Evolutionary conservation across 2,888 invertebrate species (phyloP), one percentile per base, ranked within the genome.

Genomic region (Campaea margaritaria): DNA sequence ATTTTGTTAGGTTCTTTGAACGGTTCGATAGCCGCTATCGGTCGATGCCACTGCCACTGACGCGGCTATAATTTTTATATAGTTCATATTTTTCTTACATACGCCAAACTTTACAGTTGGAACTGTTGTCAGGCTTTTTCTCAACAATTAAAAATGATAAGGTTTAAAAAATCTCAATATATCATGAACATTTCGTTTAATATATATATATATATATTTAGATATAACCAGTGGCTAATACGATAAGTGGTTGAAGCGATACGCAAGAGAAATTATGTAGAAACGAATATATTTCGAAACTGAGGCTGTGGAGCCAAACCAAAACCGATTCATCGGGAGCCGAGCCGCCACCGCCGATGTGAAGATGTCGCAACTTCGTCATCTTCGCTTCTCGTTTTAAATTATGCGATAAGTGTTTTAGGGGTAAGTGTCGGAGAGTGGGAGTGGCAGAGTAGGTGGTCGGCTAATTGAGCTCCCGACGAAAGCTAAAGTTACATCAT

Each of bases 241-340:
- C 68, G 74, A 72, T 70, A 72, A 67, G 62, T 78, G 81, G 78
- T 75, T 68, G 72, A 75, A 71, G 72, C 68, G 58, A 74, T 74
- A 72, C 79, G 79, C 78, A 71, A 76, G 69, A 79, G 75, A 79
- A 83, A 83, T 78, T 79, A 81, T 81, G 76, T 86, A 83, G 79
- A 58, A 83, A 82, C 81, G 81, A 83, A 78, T 75, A 41, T 75
- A 71, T 79, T 81, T 80, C 74, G 79, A 83, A 85, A 82, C 76
- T 74, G 73, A 80, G 86, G 87, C 89, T 88, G 87, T 89, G 87
- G 79, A 84, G 89, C 86, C 87, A 80, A 86, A 87, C 83, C 87
- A 84, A 87, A 87, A 77, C 74, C 56, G 83, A 81, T 82, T 76
- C 72, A 57, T 76, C 63, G 83, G 81, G 83, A 77, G 58, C 51